Evolutionary conservation across 2,797 vertebrate species (phyloP).

Genomic region (Natrix natrix): DNA sequence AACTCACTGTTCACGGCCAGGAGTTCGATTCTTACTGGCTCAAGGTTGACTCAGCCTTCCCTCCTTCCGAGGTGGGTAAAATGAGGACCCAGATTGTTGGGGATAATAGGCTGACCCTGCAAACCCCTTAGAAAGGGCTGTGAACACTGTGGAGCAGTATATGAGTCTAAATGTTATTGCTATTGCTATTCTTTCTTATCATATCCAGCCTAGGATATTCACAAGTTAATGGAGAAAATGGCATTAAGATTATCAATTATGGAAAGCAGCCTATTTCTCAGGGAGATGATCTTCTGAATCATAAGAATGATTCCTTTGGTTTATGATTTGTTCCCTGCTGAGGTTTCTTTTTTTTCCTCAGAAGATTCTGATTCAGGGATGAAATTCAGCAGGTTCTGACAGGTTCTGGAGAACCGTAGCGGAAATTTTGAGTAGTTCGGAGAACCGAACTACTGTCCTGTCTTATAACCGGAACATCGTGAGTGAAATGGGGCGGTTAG

Average conservation of each 20-base stretch:
- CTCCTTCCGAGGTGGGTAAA: not conserved
- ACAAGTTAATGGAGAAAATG: not conserved
- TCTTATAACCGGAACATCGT: no score
- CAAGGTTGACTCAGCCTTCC: not conserved
- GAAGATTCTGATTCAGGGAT: not conserved
- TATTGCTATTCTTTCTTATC: not conserved
- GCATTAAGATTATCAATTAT: not conserved
- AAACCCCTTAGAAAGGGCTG: not conserved
- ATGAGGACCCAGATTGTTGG: not conserved
- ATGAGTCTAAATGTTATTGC: not conserved
- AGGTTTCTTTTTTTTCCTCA: not conserved
- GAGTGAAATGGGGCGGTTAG: no score
- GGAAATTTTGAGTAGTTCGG: no score
- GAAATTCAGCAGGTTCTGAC: no score
- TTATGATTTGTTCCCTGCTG: not conserved
- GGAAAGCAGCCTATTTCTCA: not conserved
- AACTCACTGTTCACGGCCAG: not conserved
- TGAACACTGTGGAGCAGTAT: no score
- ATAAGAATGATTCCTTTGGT: not conserved
- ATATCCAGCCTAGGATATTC: not conserved
- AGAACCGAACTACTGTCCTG: no score
- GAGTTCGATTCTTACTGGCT: not conserved
- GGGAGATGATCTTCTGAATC: not conserved
- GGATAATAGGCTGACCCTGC: not conserved
- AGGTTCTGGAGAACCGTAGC: no score